Evolutionary conservation across 2,113 vertebrate genomes (phyloP).

Genomic region (Oreochromis spilurus): DNA sequence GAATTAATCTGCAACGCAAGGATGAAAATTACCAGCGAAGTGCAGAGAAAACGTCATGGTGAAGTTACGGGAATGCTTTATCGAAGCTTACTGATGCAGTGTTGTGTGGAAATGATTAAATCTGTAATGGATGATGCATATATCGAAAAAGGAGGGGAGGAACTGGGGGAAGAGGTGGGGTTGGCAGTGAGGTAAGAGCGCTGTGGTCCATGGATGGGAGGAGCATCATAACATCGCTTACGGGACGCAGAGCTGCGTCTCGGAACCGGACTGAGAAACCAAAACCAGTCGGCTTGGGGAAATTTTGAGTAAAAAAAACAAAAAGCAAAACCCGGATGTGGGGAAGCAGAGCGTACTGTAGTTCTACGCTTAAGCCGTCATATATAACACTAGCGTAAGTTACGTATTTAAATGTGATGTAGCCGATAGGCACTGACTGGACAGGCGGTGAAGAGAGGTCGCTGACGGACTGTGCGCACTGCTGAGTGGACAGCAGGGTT

Average conservation of each 20-base stretch:
- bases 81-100: not conserved
- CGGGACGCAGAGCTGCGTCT: slow-evolving; percentile 36
- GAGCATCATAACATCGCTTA: slow-evolving; percentile 17
- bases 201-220: slow-evolving; percentile 15
- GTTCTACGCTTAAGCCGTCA: slow-evolving; percentile 16
- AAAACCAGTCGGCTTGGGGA: not conserved
- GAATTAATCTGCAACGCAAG: rapidly evolving
- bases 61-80: not conserved
- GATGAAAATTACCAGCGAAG: no score
- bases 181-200: not conserved
- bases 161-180: not conserved
- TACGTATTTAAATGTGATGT: slow-evolving; percentile 35
- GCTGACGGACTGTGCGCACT: slow-evolving; percentile 47
- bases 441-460: slow-evolving; percentile 24
- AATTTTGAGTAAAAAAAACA: not conserved
- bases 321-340: slow-evolving; percentile 33
- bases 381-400: not conserved
- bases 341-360: not conserved
- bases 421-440: slow-evolving; percentile 16
- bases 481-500: slow-evolving; percentile 52
- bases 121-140: not conserved
- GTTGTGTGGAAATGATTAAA: not conserved
- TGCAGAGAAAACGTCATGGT: not conserved
- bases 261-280: slow-evolving; percentile 16
- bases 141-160: not conserved